A percentile compares a stretch with the other conserved stretches of the same genome.
phyloP scores from a whole-genome alignment of 2,113 vertebrate genomes.

The Lophius piscatorius region DNA sequence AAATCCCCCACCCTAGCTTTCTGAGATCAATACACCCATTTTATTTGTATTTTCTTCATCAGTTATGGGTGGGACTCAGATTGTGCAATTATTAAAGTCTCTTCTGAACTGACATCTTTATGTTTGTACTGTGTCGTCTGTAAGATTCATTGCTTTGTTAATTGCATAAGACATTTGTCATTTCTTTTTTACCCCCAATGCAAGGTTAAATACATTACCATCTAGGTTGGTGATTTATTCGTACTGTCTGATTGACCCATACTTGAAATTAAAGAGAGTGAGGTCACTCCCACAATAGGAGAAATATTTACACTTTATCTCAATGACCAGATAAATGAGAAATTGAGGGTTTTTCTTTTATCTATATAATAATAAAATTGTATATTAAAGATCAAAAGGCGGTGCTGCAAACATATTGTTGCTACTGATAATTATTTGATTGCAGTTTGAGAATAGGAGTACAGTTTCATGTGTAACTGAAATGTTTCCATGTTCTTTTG shows the following conservation, averaged over 20 bases:
- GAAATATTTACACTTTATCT: not conserved
- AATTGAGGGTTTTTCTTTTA: no score
- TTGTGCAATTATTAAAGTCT: not conserved
- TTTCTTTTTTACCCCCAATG: not conserved
- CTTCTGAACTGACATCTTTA: not conserved
- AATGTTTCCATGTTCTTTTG: not conserved
- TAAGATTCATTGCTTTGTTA: no score
- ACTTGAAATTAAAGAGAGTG: not conserved
- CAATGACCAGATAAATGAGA: no score
- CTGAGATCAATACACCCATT: no score
- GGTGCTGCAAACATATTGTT: not conserved
- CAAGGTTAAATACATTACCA: not conserved
- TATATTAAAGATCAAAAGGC: not conserved
- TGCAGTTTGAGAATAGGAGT: not conserved
- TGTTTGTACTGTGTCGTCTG: not conserved
- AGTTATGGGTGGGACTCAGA: not conserved
- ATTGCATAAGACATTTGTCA: not conserved
- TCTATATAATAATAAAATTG: not conserved
- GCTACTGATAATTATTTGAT: not conserved
- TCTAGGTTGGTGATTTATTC: not conserved
- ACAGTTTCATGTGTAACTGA: conserved; percentile 9
- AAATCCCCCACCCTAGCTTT: no score
- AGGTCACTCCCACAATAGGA: not conserved
- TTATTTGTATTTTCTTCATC: not conserved
- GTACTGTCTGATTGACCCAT: no score